A percentile compares a stretch with the other conserved stretches of the same genome.
These are phyloP conservation scores for Zaprionus camerounensis DNA, from an alignment of 1,140 invertebrate genomes.

Conservation along the genomic window DNA sequence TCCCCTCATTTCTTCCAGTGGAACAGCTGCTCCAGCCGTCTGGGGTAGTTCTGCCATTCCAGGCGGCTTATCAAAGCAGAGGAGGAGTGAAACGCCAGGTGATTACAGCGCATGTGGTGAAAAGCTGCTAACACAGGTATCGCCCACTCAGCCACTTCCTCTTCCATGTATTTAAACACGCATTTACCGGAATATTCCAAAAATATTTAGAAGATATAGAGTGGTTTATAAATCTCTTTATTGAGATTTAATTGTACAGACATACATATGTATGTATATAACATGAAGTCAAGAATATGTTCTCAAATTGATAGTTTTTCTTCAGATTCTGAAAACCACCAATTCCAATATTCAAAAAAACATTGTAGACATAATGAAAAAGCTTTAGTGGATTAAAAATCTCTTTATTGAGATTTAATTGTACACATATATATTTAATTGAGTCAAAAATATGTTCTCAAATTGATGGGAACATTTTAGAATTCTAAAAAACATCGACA, in stretches of 20 bases:
- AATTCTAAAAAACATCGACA: neutral
- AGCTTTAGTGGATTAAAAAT: neutral
- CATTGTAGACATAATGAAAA: neutral
- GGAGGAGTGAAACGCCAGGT: constrained; percentile 1
- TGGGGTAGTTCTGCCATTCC: constrained; percentile 10
- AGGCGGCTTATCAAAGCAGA: constrained; percentile 10
- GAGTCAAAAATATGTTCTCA: neutral
- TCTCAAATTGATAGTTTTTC: neutral
- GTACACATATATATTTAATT: neutral
- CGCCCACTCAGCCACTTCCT: neutral
- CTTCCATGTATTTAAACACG: neutral
- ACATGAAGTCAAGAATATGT: neutral
- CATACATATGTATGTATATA: too few relatives aligned
- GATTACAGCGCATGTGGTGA: constrained; percentile 20
- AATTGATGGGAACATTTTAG: neutral
- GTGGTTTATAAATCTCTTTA: neutral
- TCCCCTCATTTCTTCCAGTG: constrained; percentile 42
- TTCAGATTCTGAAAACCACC: neutral
- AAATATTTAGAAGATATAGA: too few relatives aligned
- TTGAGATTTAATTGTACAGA: neutral
- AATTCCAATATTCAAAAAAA: neutral
- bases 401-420: neutral
- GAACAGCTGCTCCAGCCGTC: neutral
- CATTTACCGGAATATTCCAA: neutral
- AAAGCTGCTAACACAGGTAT: constrained; percentile 9